These are phyloP conservation scores for Cryptotermes secundus DNA, from an alignment of 1,140 invertebrate genomes.

Conservation along the genomic window DNA sequence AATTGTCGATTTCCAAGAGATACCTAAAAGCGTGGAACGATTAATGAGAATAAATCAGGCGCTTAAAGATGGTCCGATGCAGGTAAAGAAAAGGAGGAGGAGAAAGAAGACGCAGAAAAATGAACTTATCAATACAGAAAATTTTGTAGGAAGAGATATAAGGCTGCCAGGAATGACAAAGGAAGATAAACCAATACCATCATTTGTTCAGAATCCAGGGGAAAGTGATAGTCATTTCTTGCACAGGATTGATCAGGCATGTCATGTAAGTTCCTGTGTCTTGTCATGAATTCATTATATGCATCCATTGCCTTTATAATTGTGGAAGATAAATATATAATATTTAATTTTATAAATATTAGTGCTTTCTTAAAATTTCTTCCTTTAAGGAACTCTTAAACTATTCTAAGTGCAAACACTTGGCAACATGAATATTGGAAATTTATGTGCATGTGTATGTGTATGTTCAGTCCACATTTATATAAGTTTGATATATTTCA, in stretches of 20 bases:
- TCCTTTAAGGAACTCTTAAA: too few relatives aligned
- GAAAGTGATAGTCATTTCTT: constrained; percentile 53
- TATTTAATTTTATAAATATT: too few relatives aligned
- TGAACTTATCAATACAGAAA: constrained; percentile 27
- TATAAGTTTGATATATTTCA: too few relatives aligned
- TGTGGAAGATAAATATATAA: too few relatives aligned
- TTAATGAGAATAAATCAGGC: constrained; percentile 60
- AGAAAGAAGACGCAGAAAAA: constrained; percentile 30
- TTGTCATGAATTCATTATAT: too few relatives aligned
- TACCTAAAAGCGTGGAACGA: constrained; percentile 61
- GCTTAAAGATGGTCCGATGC: constrained; percentile 45
- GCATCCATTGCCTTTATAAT: too few relatives aligned
- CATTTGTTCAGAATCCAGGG: constrained; percentile 51
- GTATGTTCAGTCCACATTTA: too few relatives aligned
- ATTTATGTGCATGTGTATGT: too few relatives aligned
- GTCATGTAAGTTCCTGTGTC: constrained; percentile 1
- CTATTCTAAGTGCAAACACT: too few relatives aligned
- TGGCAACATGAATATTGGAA: too few relatives aligned
- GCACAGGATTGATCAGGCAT: constrained; percentile 51
- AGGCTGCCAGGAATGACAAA: constrained; percentile 42
- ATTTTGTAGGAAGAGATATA: constrained; percentile 30
- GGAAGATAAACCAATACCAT: constrained; percentile 51
- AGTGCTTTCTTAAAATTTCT: too few relatives aligned
- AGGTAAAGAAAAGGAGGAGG: constrained; percentile 45
- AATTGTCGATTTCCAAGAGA: constrained; percentile 61